phyloP scores from a whole-genome alignment of 1,140 invertebrate genomes.

The Nymphalis io region DNA sequence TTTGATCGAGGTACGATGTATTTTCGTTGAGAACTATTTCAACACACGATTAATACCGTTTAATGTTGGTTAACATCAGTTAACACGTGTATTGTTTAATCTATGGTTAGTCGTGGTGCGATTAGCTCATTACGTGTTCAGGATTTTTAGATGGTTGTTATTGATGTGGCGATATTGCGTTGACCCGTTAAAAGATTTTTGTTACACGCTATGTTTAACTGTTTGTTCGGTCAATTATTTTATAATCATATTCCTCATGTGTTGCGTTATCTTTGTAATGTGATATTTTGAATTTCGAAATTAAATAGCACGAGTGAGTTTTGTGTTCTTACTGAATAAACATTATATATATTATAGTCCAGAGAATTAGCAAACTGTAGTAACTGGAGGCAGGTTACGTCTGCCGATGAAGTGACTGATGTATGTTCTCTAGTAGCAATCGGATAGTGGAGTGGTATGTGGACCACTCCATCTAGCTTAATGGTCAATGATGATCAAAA shows the following conservation, averaged over 20 bases:
- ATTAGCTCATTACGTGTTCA: slow-evolving; percentile 42
- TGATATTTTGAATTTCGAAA: no score
- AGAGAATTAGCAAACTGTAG: no score
- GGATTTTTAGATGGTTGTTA: slow-evolving; percentile 27
- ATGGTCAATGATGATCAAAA: no score
- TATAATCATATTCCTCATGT: background rate
- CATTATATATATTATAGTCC: no score
- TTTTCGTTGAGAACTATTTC: slow-evolving; percentile 38
- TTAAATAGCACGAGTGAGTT: no score
- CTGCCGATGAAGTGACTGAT: no score
- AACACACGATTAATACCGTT: slow-evolving; percentile 36
- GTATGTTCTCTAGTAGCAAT: no score
- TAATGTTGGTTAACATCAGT: slow-evolving; percentile 19
- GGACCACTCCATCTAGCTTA: no score
- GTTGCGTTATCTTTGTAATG: background rate
- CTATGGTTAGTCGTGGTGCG: slow-evolving; percentile 19
- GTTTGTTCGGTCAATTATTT: background rate
- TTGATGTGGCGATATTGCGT: slow-evolving; percentile 2
- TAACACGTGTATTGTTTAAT: slow-evolving; percentile 37
- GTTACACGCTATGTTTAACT: background rate
- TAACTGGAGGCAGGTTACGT: no score
- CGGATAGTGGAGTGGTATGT: no score
- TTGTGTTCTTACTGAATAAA: no score
- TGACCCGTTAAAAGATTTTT: slow-evolving; percentile 8
- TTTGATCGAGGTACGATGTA: slow-evolving; percentile 39